Evolutionary conservation across 1,140 invertebrate genomes (phyloP).

Genomic region (Thalassaphorura encarpata): DNA sequence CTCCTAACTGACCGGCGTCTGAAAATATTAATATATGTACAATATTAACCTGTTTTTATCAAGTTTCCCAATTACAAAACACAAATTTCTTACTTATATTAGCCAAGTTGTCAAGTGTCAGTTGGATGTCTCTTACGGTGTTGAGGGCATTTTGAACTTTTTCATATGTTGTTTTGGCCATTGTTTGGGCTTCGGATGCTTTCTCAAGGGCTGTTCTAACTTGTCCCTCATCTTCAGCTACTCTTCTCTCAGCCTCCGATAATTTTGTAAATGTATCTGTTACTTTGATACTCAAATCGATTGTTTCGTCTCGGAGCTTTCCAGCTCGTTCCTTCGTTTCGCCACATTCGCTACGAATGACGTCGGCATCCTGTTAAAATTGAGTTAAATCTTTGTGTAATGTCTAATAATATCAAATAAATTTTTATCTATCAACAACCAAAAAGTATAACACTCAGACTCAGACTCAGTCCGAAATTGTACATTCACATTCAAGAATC

Average conservation of each 20-base stretch:
- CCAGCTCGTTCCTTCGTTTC: constrained; percentile 62
- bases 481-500: too few species aligned
- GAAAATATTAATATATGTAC: constrained; percentile 26
- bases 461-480: too few species aligned
- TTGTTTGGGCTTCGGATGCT: constrained; percentile 77
- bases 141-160: constrained; percentile 68
- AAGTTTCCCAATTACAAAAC: too few species aligned
- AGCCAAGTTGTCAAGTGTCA: constrained; percentile 63
- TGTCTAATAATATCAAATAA: too few species aligned
- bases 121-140: constrained; percentile 67
- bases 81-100: constrained; percentile 58
- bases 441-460: too few species aligned
- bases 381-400: too few species aligned
- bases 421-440: too few species aligned
- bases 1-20: constrained; percentile 56
- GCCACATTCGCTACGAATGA: constrained; percentile 62
- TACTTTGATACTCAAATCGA: constrained; percentile 58
- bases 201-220: constrained; percentile 60
- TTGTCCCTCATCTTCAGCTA: constrained; percentile 57
- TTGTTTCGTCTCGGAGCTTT: constrained; percentile 63
- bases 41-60: neutral
- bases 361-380: constrained; percentile 63
- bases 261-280: constrained; percentile 58
- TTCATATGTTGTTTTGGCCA: constrained; percentile 61
- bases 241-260: constrained; percentile 55